Conservation (phyloP, 2,888 invertebrate genomes). For the Charanyca ferruginea region DNA sequence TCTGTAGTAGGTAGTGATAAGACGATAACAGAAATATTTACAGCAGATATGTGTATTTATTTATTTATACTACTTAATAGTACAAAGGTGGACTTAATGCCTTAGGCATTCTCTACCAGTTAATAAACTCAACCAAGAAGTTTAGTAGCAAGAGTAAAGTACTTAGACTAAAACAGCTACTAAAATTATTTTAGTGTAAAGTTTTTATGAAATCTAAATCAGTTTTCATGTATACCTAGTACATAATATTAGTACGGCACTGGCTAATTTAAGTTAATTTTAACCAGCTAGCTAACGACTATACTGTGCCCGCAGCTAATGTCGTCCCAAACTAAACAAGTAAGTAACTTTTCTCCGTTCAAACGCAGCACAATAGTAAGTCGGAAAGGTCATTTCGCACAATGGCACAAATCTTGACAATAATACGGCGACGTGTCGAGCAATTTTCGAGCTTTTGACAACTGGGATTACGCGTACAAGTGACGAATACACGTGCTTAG, state of each 20-base stretch:
- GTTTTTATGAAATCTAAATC: no score
- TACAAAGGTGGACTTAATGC: no score
- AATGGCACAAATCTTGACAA: constrained; percentile 82
- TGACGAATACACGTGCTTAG: constrained; percentile 73
- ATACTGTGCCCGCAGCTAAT: background rate
- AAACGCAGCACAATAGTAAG: constrained; percentile 66
- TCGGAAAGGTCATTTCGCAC: constrained; percentile 71
- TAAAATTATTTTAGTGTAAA: no score
- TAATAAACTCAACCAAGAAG: no score
- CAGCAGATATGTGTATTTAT: no score
- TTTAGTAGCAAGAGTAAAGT: no score
- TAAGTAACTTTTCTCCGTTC: constrained; percentile 3
- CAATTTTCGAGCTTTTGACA: constrained; percentile 77
- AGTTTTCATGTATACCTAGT: no score
- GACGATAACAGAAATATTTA: no score
- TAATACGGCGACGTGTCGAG: constrained; percentile 68
- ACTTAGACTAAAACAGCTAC: no score
- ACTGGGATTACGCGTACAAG: constrained; percentile 71
- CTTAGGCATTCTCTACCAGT: no score
- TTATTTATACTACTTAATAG: no score
- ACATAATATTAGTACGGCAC: background rate
- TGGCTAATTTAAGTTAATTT: background rate
- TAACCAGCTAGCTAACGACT: background rate
- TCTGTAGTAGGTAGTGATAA: no score
- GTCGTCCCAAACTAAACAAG: background rate